Evolutionary conservation across 2,113 vertebrate species (phyloP).

Genomic region (Strix uralensis): DNA sequence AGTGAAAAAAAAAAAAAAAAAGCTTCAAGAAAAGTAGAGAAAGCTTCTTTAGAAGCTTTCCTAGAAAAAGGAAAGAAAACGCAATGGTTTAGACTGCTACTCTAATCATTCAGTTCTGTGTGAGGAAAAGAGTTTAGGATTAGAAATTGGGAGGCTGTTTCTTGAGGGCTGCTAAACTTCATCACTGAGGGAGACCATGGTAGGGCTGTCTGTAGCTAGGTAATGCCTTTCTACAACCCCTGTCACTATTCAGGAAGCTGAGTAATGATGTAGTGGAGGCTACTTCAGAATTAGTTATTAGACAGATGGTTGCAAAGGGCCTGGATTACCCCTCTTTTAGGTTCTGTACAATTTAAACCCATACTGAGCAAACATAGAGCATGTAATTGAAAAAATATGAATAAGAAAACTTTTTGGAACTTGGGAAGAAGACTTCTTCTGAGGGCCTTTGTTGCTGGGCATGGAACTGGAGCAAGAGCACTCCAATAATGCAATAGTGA

Average conservation of each 20-base stretch:
- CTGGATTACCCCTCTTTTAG: background rate
- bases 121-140: background rate
- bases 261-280: background rate
- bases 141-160: background rate
- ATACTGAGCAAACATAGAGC: background rate
- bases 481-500: background rate
- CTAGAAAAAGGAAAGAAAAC: background rate
- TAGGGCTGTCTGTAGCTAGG: background rate
- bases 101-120: background rate
- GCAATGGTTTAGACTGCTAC: background rate
- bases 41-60: background rate
- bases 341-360: background rate
- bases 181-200: background rate
- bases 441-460: background rate
- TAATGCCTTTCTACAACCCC: background rate
- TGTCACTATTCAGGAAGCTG: background rate
- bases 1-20: background rate
- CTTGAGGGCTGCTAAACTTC: background rate
- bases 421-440: background rate
- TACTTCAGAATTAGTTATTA: constrained; percentile 2
- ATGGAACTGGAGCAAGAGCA: background rate
- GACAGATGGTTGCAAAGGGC: background rate
- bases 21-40: background rate
- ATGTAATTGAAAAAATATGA: background rate
- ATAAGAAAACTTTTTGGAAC: background rate